Evolutionary conservation across 2,113 vertebrate genomes (phyloP), one percentile per base, ranked within the genome.

Genomic region (Oryzias curvinotus): DNA sequence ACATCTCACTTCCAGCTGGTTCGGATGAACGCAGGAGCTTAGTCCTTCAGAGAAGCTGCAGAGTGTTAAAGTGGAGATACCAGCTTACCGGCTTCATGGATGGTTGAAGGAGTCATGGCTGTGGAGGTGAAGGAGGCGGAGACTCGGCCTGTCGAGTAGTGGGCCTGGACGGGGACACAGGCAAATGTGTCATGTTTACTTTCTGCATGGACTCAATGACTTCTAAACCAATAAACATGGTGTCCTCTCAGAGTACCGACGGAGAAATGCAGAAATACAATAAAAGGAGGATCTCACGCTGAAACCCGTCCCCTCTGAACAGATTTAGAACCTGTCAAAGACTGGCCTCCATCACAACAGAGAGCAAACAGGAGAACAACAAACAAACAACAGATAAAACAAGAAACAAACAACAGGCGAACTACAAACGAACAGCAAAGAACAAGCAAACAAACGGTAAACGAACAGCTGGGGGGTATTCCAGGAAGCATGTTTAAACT

Each of bases 111-210:
- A 25, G 92, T 90, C 96, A 98, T 98, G 44, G 97, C 96, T 0
- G 97, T 99, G 67, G 97, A 99, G 0, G 97, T 99, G 90, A 99
- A 99, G 56, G 96, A 98, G 6, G 97, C 95, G 0, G 95, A 96
- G 14, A 98, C 96, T 78, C 92, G 92, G 51, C 97, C 97, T 0
- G 97, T 99, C 46, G 97, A 99, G 76, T 99, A 99, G 88, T 99
- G 97, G 54, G 97, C 97, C 97, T 99, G 86, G 57, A 56, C 1
- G 18, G 63, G 54, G 2, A 4, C 13, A 23, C 3, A 50, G 5
- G 44, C 7, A n/a, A 23, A 16, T 28, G 25, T 36, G 7, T 2
- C 2, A 28, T n/a, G 7, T 17, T 47, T 30, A 64, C 25, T 54
- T 10, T 53, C 5, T 12, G 17, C 3, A 6, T 45, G 1, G 44